phyloP scores from a whole-genome alignment of 1,140 invertebrate genomes.

The Drosophila ercepeae region DNA sequence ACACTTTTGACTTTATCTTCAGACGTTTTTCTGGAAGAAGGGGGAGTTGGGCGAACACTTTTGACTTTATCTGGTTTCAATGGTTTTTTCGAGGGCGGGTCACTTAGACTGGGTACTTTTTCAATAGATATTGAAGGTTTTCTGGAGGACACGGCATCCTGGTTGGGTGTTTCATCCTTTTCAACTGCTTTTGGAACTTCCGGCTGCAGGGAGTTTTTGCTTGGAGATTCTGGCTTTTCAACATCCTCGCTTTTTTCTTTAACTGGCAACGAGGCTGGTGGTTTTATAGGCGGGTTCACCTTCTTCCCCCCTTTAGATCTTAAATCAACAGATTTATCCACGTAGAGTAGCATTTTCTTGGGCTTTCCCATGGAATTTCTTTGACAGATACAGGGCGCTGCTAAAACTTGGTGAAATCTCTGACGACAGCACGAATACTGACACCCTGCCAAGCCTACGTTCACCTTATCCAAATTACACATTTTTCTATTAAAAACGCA shows the following conservation, averaged over 20 bases:
- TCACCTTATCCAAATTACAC: constrained; percentile 65
- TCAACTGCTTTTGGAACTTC: not conserved
- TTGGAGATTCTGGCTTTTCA: too few species aligned
- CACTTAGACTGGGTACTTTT: too few species aligned
- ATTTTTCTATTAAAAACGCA: constrained; percentile 51
- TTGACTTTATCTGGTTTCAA: too few species aligned
- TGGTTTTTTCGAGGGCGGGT: too few species aligned
- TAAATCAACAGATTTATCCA: not conserved
- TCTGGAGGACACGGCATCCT: not conserved
- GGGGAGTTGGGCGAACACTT: too few species aligned
- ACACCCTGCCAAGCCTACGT: not conserved
- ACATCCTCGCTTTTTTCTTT: too few species aligned
- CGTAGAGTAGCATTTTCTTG: not conserved
- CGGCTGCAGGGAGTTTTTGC: too few species aligned
- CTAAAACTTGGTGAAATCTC: not conserved
- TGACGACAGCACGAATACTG: not conserved
- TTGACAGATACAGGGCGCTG: not conserved
- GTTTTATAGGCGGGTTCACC: not conserved
- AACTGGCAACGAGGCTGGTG: too few species aligned
- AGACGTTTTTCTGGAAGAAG: too few species aligned
- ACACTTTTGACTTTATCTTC: too few species aligned
- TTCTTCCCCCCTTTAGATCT: not conserved
- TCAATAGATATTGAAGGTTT: not conserved
- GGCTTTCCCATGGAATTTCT: not conserved
- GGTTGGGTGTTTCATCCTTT: not conserved